Base-by-base conservation (phyloP, 2,888 invertebrate species). In the Malthinus flaveolus region DNA sequence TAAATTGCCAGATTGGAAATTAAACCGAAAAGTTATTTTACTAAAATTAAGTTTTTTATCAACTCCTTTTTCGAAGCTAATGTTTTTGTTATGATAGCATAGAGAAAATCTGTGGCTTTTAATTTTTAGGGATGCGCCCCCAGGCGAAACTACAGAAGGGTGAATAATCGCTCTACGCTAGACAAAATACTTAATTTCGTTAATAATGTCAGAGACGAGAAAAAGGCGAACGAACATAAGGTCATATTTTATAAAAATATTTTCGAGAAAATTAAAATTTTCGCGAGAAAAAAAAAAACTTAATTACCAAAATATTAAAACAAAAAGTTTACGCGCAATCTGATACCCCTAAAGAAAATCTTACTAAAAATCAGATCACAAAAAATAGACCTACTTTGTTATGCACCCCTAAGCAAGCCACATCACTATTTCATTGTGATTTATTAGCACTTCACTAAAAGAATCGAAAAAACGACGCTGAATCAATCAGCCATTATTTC, bases 401-500 rank as follows among this genome's bases (percentile, higher is more conserved):
- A 78, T 78, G 77, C 78, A 78, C 78, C 78, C 78, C 70, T 70
- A 64, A 66, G 64, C 70, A 68, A 69, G 70, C 71, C 73, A 71
- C 69, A 68, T 68, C 77, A 77, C 76, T 78, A 78, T 78, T 78
- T 78, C 78, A 78, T 77, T 77, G 78, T 78, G 78, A 78, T 78
- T 78, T 78, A 78, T 78, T 72, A 75, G 77, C 78, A 78, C 78
- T 78, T 74, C 75, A 75, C 75, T 75, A 74, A 74, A 75, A 76
- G 78, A 78, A 78, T 78, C 77, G 78, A 78, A 78, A 78, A 79
- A 78, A 78, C 77, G 75, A 76, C 76, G 76, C 77, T 73, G 76
- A 79, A 79, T 79, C 78, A 79, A 79, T 79, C 78, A 79, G 76
- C 75, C 78, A 78, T 78, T 78, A 77, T 76, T 78, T 75, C 71